Evolutionary conservation across 1,140 invertebrate species (phyloP).

Genomic region (Prorops nasuta): DNA sequence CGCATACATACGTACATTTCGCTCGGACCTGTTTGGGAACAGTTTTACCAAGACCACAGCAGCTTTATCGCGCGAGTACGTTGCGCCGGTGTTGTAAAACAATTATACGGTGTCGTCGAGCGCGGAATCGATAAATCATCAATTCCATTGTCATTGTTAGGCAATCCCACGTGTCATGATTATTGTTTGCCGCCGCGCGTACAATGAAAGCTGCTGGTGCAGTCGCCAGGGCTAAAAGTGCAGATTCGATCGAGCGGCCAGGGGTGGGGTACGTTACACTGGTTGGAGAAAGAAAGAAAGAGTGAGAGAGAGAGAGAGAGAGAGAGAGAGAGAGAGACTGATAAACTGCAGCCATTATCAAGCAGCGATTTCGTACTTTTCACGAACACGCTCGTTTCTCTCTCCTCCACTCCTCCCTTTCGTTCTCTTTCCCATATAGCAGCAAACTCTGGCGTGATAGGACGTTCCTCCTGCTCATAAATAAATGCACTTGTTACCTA

Average conservation of each 20-base stretch:
- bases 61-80: no score
- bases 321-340: slow-evolving; percentile 9
- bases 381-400: slow-evolving; percentile 26
- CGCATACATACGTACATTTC: slow-evolving; percentile 18
- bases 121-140: slow-evolving; percentile 44
- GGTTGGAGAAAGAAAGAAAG: not conserved
- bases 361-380: slow-evolving; percentile 40
- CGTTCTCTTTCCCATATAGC: not conserved
- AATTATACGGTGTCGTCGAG: slow-evolving; percentile 44
- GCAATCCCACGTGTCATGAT: slow-evolving; percentile 46
- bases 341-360: slow-evolving; percentile 42
- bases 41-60: slow-evolving; percentile 30
- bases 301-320: not conserved
- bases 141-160: slow-evolving; percentile 48
- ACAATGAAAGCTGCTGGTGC: slow-evolving; percentile 39
- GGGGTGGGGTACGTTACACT: not conserved
- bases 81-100: slow-evolving; percentile 46
- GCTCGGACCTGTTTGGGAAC: slow-evolving; percentile 13
- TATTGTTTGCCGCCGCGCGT: slow-evolving; percentile 44
- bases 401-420: slow-evolving; percentile 6
- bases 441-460: slow-evolving; percentile 16
- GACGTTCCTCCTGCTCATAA: slow-evolving; percentile 13
- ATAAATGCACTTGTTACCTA: slow-evolving; percentile 19
- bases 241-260: no score
- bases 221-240: no score